Base-by-base conservation (phyloP, 1,140 invertebrate genomes). In the Chironomus tepperi region DNA sequence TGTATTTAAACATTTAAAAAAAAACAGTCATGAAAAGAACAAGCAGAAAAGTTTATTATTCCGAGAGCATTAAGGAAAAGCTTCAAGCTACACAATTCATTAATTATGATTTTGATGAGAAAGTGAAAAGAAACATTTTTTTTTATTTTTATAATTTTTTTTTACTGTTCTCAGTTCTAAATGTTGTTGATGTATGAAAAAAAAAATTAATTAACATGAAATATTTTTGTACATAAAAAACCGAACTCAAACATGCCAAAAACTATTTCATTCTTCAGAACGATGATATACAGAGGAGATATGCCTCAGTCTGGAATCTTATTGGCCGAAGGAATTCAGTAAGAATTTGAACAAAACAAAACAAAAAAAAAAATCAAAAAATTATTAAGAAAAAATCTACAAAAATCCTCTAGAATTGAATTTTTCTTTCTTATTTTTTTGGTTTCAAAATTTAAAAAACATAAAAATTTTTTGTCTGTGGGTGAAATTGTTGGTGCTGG, bases 221-320 rank as follows among this genome's bases (percentile, higher is more conserved):
- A 47, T 42, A 70, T 70, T 67, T 57, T 21, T 15, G 43, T 10
- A 65, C 24, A 47, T 42, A 19, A 67, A 64, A 64, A n/a, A n/a
- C n/a, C 74, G 72, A 73, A 76, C 74, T 74, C 75, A 76, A 75
- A 73, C n/a, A 16, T 75, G 74, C 73, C 73, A 76, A 70, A 77
- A 75, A 65, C 15, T 16, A n/a, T 75, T 75, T 75, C 74, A 75
- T 79, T 80, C 75, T 77, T 79, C 12, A 80, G 80, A 78, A 79
- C 79, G 76, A 75, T 77, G 67, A 79, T 81, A 88, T 89, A 85
- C 87, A 89, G 88, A 84, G 88, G 88, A 81, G 88, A 89, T 84
- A 83, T 86, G 80, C 82, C 83, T 74, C 79, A 70, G 19, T 57
- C 47, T n/a, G 73, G 16, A 73, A 73, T 43, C 16, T n/a, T 73